These are phyloP conservation scores for Philereme transversata DNA, from an alignment of 2,888 invertebrate genomes.

Conservation along the genomic window DNA sequence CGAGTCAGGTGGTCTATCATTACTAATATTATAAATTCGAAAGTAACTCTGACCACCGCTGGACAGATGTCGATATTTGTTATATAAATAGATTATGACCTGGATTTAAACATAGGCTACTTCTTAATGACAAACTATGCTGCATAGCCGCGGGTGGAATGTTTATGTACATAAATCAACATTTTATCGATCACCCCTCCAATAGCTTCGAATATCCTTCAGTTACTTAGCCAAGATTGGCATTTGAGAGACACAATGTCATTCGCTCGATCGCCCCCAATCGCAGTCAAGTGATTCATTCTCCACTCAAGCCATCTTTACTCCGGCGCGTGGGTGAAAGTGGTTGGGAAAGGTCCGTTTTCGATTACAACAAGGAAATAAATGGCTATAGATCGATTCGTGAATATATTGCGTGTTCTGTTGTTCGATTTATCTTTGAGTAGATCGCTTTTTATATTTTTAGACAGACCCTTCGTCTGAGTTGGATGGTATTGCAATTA, in stretches of 20 bases:
- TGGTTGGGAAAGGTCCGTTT: constrained; percentile 36
- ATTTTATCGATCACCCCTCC: neutral
- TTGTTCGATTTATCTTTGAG: constrained; percentile 14
- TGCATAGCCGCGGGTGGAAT: too few relatives aligned
- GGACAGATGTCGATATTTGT: too few relatives aligned
- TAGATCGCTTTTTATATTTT: constrained; percentile 9
- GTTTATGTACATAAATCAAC: neutral
- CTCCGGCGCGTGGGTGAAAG: constrained; percentile 24
- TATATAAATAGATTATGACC: too few relatives aligned
- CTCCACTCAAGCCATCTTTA: constrained; percentile 26
- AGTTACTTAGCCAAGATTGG: constrained; percentile 4
- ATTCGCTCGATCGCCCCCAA: constrained; percentile 30
- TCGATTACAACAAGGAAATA: constrained; percentile 38
- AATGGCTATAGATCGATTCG: constrained; percentile 35
- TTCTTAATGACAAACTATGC: too few relatives aligned
- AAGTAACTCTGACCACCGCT: too few relatives aligned
- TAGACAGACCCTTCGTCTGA: neutral
- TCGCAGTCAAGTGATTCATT: constrained; percentile 36
- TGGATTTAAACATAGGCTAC: too few relatives aligned
- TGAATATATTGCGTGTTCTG: constrained; percentile 21
- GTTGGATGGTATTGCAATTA: too few relatives aligned
- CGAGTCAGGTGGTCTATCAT: too few relatives aligned
- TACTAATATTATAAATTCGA: too few relatives aligned
- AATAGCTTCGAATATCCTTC: neutral
- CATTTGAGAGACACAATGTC: constrained; percentile 29